A percentile compares a stretch with the other conserved stretches of the same genome.
Conservation (phyloP, 2,113 vertebrate species). For the Macaca nemestrina region DNA sequence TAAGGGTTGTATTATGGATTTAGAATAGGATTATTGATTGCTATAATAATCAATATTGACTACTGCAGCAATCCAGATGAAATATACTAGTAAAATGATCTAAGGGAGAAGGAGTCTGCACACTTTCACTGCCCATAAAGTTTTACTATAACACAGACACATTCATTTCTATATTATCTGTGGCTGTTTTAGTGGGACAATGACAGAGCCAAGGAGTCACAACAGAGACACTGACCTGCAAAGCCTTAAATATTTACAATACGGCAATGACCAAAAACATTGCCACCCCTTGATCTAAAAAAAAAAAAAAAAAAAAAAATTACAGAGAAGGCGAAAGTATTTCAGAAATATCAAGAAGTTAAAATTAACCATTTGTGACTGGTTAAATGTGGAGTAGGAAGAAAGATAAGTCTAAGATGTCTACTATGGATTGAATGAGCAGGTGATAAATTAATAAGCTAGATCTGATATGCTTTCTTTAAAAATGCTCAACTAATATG, state of each 20-base stretch:
- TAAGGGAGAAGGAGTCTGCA: too few relatives aligned
- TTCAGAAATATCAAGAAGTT: not conserved
- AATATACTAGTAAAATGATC: not conserved
- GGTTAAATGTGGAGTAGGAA: not conserved
- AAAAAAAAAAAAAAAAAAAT: not conserved
- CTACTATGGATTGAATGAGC: not conserved
- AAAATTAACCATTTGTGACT: not conserved
- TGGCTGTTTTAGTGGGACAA: fast-evolving
- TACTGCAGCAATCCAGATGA: not conserved
- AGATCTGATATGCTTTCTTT: not conserved
- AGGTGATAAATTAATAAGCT: not conserved
- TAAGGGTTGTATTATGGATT: not conserved
- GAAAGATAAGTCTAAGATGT: not conserved
- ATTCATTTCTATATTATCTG: not conserved
- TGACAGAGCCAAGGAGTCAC: not conserved
- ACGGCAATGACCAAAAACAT: not conserved
- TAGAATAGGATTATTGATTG: not conserved
- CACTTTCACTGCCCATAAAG: not conserved
- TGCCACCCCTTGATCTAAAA: not conserved
- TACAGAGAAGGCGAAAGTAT: not conserved
- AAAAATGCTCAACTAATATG: not conserved
- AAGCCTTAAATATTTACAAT: not conserved
- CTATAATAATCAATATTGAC: too few relatives aligned
- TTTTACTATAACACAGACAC: not conserved
- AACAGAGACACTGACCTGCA: not conserved